These are phyloP conservation scores for Danaus plexippus DNA, from an alignment of 1,140 invertebrate species.

Conservation along the genomic window DNA sequence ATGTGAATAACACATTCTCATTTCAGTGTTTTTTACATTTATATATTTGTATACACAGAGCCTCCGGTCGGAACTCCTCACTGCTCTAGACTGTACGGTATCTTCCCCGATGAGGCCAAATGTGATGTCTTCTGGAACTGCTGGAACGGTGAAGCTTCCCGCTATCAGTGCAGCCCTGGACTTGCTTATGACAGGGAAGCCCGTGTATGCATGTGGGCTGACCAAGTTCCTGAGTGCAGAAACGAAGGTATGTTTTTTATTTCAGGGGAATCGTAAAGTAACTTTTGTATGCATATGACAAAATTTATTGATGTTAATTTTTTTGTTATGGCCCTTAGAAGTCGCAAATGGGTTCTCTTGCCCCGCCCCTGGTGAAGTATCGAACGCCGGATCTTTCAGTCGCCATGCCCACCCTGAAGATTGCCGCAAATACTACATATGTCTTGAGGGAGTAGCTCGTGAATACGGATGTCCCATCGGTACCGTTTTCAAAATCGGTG, in stretches of 20 bases:
- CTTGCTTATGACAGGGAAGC: constrained; percentile 93
- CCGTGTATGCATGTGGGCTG: constrained; percentile 95
- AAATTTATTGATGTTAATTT: constrained; percentile 33
- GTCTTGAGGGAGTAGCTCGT: constrained; percentile 88
- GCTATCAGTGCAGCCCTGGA: constrained; percentile 94
- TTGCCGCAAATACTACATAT: constrained; percentile 96
- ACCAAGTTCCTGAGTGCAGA: constrained; percentile 92
- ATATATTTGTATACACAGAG: constrained; percentile 70
- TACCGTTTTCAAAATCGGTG: constrained; percentile 95
- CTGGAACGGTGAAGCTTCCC: constrained; percentile 94
- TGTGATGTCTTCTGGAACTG: constrained; percentile 97
- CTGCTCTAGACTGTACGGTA: constrained; percentile 90
- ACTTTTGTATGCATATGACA: background rate
- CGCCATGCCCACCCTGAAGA: constrained; percentile 95
- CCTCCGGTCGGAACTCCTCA: constrained; percentile 88
- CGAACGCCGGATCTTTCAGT: constrained; percentile 90
- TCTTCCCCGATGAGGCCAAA: constrained; percentile 90
- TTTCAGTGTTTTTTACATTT: background rate
- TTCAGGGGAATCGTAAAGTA: background rate
- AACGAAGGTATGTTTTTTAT: constrained; percentile 78
- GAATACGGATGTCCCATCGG: constrained; percentile 97
- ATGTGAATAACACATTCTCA: constrained; percentile 12
- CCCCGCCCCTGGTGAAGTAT: constrained; percentile 84
- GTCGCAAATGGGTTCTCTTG: constrained; percentile 91
- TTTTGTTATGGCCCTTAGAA: constrained; percentile 75